These are phyloP conservation scores for Aricia agestis DNA, from an alignment of 1,140 invertebrate species.

Conservation along the genomic window DNA sequence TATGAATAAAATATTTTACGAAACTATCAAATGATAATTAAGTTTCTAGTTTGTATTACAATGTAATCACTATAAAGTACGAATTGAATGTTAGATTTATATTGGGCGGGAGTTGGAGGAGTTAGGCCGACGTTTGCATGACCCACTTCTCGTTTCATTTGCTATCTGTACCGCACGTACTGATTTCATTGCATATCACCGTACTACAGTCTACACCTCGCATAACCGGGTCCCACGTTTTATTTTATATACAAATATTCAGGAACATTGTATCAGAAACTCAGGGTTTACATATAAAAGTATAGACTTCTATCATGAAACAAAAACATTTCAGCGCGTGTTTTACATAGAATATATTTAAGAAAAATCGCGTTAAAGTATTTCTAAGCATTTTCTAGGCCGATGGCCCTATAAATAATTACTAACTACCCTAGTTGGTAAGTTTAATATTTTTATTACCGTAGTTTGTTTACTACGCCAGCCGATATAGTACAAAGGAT, in stretches of 20 bases:
- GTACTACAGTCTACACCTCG: background rate
- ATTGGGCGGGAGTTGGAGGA: background rate
- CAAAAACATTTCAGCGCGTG: too few relatives aligned
- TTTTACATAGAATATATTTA: too few relatives aligned
- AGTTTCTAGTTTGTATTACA: background rate
- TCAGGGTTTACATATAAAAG: background rate
- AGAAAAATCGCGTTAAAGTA: too few relatives aligned
- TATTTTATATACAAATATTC: background rate
- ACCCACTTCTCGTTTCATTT: slow-evolving; percentile 13
- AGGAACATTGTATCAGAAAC: background rate
- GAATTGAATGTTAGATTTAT: slow-evolving; percentile 1
- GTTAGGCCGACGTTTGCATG: background rate
- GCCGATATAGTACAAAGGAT: background rate
- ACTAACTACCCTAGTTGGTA: background rate
- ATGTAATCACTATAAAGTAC: background rate
- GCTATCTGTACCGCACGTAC: slow-evolving; percentile 8
- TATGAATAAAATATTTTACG: too few relatives aligned
- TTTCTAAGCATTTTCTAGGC: too few relatives aligned
- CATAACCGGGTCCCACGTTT: background rate
- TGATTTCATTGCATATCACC: slow-evolving; percentile 11
- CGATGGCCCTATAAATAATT: background rate
- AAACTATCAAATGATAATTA: too few relatives aligned
- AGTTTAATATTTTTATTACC: too few relatives aligned
- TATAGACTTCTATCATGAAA: too few relatives aligned
- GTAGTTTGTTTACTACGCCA: background rate